A percentile compares a stretch with the other conserved stretches of the same genome.
Evolutionary conservation across 2,113 vertebrate species (phyloP).

Genomic region (Hymenochirus boettgeri): DNA sequence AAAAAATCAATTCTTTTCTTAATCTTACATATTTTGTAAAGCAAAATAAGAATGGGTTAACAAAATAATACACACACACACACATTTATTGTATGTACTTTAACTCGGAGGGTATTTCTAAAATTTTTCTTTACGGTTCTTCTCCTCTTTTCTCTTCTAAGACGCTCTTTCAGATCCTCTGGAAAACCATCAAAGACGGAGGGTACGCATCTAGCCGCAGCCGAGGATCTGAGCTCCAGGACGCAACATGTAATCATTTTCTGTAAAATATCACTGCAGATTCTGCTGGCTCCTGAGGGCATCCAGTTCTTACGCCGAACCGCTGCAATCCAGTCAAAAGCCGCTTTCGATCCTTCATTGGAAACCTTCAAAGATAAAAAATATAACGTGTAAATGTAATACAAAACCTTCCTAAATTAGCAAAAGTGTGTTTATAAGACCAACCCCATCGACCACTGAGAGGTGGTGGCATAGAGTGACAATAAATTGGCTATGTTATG

Average conservation of each 20-base stretch:
- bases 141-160: constrained; percentile 16
- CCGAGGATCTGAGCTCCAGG: constrained; percentile 16
- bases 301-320: constrained; percentile 32
- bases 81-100: too few relatives aligned
- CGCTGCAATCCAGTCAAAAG: constrained; percentile 20
- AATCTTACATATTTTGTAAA: too few relatives aligned
- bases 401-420: too few relatives aligned
- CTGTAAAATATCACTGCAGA: constrained; percentile 36
- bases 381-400: too few relatives aligned
- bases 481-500: too few relatives aligned
- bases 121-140: not conserved
- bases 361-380: constrained; percentile 9
- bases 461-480: too few relatives aligned
- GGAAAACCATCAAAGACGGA: constrained; percentile 17
- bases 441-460: too few relatives aligned
- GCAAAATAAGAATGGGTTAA: too few relatives aligned
- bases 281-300: constrained; percentile 26
- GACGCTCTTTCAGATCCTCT: constrained; percentile 9
- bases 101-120: too few relatives aligned
- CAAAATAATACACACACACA: too few relatives aligned
- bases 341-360: constrained; percentile 27
- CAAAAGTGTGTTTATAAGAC: too few relatives aligned
- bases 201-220: constrained; percentile 25
- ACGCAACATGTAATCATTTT: constrained; percentile 27
- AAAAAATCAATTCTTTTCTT: too few relatives aligned